Base-by-base conservation (phyloP, 2,888 invertebrate genomes). In the Listrodromus nycthemerus region DNA sequence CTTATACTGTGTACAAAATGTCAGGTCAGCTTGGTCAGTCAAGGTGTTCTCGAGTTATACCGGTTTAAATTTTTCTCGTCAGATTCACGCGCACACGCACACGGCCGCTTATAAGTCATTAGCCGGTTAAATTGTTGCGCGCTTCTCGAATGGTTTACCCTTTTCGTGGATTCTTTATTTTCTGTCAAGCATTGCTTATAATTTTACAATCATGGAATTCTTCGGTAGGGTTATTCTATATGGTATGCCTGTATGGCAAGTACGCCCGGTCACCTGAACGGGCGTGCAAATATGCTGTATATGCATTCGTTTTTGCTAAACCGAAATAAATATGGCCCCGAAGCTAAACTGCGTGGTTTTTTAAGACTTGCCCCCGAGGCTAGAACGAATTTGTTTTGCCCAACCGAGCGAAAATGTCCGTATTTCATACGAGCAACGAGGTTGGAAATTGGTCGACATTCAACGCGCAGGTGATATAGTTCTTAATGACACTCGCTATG, bases 101-200 rank as follows among this genome's bases (percentile, higher is more conserved):
- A 79, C 55, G 55, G 16, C 45, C 71, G 79, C 65, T 79, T 71
- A 79, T 66, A 71, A 71, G 65, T 79, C 48, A 67, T 71, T 58
- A 77, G 21, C 19, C 27, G 19, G 66, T 71, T 66, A 66, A 73
- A 27, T 58, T 19, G 55, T 27, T 45, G 10, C 21, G 21, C 55
- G 48, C 7, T 41, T 0, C 41, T 8, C 41, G 41, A 50, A 45
- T 19, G n/a, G 19, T 67, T 76, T 50, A 27, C 71, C 48, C 70
- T 58, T 65, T 27, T 13, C n/a, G 41, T 19, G 50, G 52, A 52
- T 76, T 70, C 73, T 76, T 70, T 75, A 75, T 75, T 75, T 70
- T 63, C 30, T 65, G 52, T 61, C 19, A n/a, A n/a, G n/a, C n/a
- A n/a, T n/a, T 63, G 63, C 27, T 24, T 55, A 71, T 71, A 65